Base-by-base conservation (phyloP, 2,113 vertebrate genomes). In the Choloepus hoffmanni region DNA sequence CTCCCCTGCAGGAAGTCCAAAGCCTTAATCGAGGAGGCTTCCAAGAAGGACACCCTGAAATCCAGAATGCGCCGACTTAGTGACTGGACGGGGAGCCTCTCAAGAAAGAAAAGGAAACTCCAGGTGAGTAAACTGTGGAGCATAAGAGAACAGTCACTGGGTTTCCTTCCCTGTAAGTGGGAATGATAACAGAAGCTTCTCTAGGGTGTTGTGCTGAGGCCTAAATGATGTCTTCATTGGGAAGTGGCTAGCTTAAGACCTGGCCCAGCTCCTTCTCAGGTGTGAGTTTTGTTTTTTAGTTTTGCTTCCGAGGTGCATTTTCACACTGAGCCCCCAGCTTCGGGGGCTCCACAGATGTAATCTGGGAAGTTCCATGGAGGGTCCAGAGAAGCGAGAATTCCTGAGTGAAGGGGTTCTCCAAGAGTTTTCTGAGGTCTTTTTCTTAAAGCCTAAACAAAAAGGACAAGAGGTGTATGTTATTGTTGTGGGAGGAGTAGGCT, bases 71-170 rank as follows among this genome's bases (percentile, higher is more conserved):
- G 99, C 10, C 99, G 99, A 67, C 98, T 99, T 96, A 99, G 99
- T 74, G 99, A 99, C 98, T 99, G 99, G 99, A 99, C 99, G 0
- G 99, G 99, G 63, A 99, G 99, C 98, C 98, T 99, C 85, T 99
- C 99, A 0, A 98, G 99, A 78, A 99, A 99, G 98, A 99, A 99
- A 60, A 99, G 99, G 97, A 99, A 99, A 94, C 98, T 99, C 50
- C 99, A 99, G 99, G 99, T 99, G 95, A 94, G 98, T 50, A 0
- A 5, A 4, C 1, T 5, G 5, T 26, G 4, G 88, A 2, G 30
- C 11, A 1, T 2, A 0, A 1, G 77, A 26, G 5, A 0, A 4
- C 77, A 1, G 50, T 45, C 43, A 45, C 13, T 53, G 50, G 50
- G 50, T 53, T 53, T 53, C 50, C 50, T 53, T 4, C 24, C 53